Evolutionary conservation across 2,888 invertebrate genomes (phyloP).

Genomic region (Dusona sp.): DNA sequence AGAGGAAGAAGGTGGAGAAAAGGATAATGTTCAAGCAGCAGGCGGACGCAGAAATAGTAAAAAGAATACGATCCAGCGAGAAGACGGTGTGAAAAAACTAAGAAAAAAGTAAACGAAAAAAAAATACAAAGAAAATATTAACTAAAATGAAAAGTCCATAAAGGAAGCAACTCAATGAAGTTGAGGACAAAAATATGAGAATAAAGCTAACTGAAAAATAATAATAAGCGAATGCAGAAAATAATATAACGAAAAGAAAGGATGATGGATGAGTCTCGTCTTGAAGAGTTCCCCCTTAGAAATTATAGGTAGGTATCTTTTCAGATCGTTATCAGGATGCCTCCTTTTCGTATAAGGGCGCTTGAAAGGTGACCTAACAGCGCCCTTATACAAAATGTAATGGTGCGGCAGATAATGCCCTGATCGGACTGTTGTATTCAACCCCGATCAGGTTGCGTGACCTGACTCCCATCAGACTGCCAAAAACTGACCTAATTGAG

Average conservation of each 20-base stretch:
- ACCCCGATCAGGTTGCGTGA: too few relatives aligned
- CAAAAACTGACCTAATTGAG: too few relatives aligned
- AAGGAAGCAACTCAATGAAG: neutral
- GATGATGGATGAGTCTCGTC: conserved; percentile 28
- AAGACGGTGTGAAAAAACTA: neutral
- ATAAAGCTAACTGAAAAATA: neutral
- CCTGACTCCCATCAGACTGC: too few relatives aligned
- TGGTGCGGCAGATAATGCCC: too few relatives aligned
- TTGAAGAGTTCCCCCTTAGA: conserved; percentile 28
- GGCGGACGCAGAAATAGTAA: neutral
- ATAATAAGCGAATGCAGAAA: neutral
- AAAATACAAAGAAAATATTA: neutral
- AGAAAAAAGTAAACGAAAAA: neutral
- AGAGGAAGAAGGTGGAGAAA: conserved; percentile 10
- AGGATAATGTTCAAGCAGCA: neutral
- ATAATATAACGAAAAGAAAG: conserved; percentile 1
- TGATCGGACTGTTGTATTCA: too few relatives aligned
- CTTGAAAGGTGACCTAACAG: too few relatives aligned
- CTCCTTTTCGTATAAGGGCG: too few relatives aligned
- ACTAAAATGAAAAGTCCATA: neutral
- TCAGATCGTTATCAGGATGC: too few relatives aligned
- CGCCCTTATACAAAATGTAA: too few relatives aligned
- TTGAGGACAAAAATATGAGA: neutral
- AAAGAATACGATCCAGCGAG: neutral
- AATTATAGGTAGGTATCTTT: too few relatives aligned